Base-by-base conservation (phyloP, 2,113 vertebrate genomes). In the Bubo scandiacus region DNA sequence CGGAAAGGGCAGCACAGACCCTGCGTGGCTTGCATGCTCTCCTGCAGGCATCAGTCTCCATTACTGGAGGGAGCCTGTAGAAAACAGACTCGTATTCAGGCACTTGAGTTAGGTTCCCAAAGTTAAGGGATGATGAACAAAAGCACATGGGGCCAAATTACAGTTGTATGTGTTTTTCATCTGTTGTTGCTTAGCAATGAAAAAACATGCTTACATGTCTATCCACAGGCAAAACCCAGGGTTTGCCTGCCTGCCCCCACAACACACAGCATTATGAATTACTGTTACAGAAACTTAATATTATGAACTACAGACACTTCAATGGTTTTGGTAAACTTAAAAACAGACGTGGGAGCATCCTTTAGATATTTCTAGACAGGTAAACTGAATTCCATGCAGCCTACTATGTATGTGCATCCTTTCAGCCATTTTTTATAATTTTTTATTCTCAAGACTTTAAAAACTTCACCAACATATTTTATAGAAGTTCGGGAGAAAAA, bases 21-120 rank as follows among this genome's bases (percentile, higher is more conserved):
- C 63, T 14, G 16, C 0, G 3, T 52, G 54, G 36, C 54, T 58
- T 25, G 15, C 13, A 27, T 0, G 1, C 22, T n/a, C 27, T 62
- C 72, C 88, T 63, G 51, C 21, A 38, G 68, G 38, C 59, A 74
- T 29, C 40, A 54, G 40, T 19, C 71, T 77, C 57, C 49, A 15
- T 9, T 70, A 42, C 32, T 73, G 47, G 58, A 83, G 40, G 40
- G 20, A 67, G 49, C 16, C 45, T 49, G 36, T 61, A 40, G 70
- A 82, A 95, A 86, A 40, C 25, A 73, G 12, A 12, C 17, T 62
- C 0, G 0, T 19, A 38, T 19, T 45, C 36, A 43, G 58, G 51
- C 51, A 63, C 55, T 42, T 42, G 22, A 71, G 20, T 54, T 51
- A 66, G 6, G 38, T 20, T 74, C 52, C 38, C 47, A 12, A 38